Percentiles rank a stretch among this genome's conserved stretches.
phyloP scores from a whole-genome alignment of 2,113 vertebrate species.

The Ornithorhynchus anatinus region DNA sequence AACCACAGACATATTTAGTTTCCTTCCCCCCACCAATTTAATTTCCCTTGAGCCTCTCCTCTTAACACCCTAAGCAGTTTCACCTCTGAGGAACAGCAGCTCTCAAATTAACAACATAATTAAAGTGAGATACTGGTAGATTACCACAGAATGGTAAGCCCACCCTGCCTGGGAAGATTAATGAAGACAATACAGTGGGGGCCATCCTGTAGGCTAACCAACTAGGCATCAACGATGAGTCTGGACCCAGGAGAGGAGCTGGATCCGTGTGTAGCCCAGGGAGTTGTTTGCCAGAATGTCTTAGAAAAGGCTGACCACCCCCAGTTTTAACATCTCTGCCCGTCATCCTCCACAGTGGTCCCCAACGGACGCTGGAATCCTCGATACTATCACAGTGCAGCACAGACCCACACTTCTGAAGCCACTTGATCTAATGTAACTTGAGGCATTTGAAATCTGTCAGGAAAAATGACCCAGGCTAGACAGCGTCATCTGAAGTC shows the following conservation, averaged over 20 bases:
- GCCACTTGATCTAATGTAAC: background rate
- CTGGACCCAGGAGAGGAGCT: background rate
- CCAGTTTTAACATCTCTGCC: background rate
- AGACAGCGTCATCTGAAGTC: slow-evolving; percentile 2
- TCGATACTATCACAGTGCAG: background rate
- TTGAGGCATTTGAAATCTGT: background rate
- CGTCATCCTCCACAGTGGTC: background rate
- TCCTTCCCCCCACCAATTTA: slow-evolving; percentile 8
- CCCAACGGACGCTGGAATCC: background rate
- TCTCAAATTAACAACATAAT: slow-evolving; percentile 54
- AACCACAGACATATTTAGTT: background rate
- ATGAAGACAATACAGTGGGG: slow-evolving; percentile 32
- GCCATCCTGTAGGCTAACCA: too few relatives aligned
- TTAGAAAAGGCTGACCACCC: background rate
- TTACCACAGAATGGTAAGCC: slow-evolving; percentile 26
- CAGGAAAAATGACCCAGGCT: background rate
- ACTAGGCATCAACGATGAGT: background rate
- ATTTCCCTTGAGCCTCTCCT: slow-evolving; percentile 23
- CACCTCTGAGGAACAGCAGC: slow-evolving; percentile 44
- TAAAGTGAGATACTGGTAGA: slow-evolving; percentile 11
- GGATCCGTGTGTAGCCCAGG: background rate
- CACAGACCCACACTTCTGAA: background rate
- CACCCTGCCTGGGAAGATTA: slow-evolving; percentile 51
- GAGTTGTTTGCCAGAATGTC: background rate
- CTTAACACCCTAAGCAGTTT: slow-evolving; percentile 26